A percentile compares a stretch with the other conserved stretches of the same genome.
These are phyloP conservation scores for Parnassius apollo DNA, from an alignment of 2,888 invertebrate species.

Conservation along the genomic window DNA sequence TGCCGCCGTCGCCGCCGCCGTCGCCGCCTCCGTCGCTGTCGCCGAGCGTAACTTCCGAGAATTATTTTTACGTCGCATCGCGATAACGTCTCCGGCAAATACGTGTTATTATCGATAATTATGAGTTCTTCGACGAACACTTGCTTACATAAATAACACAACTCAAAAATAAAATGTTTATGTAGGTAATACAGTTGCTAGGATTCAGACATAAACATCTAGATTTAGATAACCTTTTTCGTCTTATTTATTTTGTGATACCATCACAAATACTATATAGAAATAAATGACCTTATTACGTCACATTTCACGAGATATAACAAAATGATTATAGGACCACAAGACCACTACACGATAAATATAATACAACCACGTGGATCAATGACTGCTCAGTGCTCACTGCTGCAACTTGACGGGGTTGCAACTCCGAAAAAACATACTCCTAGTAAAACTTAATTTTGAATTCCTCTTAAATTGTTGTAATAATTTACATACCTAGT, in stretches of 20 bases:
- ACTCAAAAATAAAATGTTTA: neutral
- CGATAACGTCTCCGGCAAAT: constrained; percentile 6
- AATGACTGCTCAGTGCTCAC: constrained; percentile 9
- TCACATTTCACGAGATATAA: neutral
- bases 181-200: no score
- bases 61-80: constrained; percentile 25
- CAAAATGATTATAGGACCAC: neutral
- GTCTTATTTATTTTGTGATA: no score
- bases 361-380: constrained; percentile 19
- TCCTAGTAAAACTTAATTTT: no score
- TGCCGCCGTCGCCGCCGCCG: neutral
- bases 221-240: no score
- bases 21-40: neutral
- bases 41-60: constrained; percentile 20
- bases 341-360: constrained; percentile 8
- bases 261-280: neutral
- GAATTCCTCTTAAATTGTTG: no score
- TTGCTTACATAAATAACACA: neutral
- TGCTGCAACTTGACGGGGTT: neutral
- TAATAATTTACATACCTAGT: no score
- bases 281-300: constrained; percentile 11
- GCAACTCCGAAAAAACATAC: no score
- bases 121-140: neutral
- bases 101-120: constrained; percentile 1
- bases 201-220: no score